Conservation (phyloP, 2,888 invertebrate species). For the Agonum fuliginosum region DNA sequence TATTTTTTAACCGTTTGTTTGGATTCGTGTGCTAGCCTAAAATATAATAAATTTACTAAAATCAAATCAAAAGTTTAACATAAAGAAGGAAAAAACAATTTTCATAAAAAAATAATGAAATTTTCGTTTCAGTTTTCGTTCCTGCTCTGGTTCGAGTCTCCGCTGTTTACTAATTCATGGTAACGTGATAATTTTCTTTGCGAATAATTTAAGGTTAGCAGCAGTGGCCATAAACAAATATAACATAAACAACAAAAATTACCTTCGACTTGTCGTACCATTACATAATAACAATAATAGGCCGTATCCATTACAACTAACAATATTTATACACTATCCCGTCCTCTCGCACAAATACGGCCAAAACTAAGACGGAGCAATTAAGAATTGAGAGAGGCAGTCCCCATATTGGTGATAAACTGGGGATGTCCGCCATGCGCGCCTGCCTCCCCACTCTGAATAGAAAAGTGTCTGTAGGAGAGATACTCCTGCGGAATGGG, state of each 20-base stretch:
- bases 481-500: slow-evolving; percentile 86
- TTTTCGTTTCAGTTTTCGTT: too few species aligned
- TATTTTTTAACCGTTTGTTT: too few species aligned
- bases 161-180: too few species aligned
- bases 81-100: too few species aligned
- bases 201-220: neutral
- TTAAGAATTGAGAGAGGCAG: slow-evolving; percentile 68
- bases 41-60: too few species aligned
- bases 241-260: neutral
- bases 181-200: too few species aligned
- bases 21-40: too few species aligned
- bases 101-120: too few species aligned
- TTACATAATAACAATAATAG: slow-evolving; percentile 40
- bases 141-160: too few species aligned
- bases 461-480: slow-evolving; percentile 84
- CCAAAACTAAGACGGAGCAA: slow-evolving; percentile 29
- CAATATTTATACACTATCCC: slow-evolving; percentile 24
- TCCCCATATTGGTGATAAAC: slow-evolving; percentile 71
- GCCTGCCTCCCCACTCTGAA: slow-evolving; percentile 79
- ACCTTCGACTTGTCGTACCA: slow-evolving; percentile 42
- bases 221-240: neutral
- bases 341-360: slow-evolving; percentile 25
- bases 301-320: slow-evolving; percentile 34
- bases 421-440: slow-evolving; percentile 70
- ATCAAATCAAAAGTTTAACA: too few species aligned